phyloP scores from a whole-genome alignment of 2,797 vertebrate species.

The Pipistrellus pipistrellus region DNA sequence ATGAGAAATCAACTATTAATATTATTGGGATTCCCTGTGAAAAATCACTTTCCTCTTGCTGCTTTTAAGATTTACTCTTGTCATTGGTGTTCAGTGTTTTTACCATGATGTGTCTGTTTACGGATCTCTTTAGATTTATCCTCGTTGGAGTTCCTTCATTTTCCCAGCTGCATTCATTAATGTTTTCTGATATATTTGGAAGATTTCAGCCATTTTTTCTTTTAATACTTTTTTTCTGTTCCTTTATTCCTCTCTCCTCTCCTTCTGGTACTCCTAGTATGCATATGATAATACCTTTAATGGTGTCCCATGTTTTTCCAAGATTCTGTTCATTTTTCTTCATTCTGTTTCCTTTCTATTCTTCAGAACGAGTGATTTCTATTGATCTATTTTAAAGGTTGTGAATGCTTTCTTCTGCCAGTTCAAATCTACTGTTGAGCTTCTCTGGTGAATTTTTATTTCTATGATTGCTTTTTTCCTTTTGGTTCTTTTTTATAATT shows the following conservation, averaged over 20 bases:
- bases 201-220: background rate
- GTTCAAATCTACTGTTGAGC: background rate
- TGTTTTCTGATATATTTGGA: background rate
- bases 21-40: background rate
- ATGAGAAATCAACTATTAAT: slow-evolving; percentile 25
- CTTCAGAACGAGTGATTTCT: background rate
- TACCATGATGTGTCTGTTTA: background rate
- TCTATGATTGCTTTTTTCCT: slow-evolving; percentile 8
- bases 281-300: background rate
- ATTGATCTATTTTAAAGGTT: background rate
- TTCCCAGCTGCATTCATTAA: background rate
- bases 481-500: background rate
- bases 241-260: background rate
- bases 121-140: background rate
- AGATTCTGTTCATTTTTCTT: background rate
- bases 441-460: background rate
- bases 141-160: background rate
- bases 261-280: background rate
- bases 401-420: background rate
- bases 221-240: background rate
- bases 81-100: slow-evolving; percentile 6
- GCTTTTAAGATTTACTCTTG: background rate
- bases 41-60: background rate
- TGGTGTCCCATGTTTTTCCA: background rate
- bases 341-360: background rate